Evolutionary conservation across 2,888 invertebrate species (phyloP), one percentile per base, ranked within the genome.

Genomic region (Autographa gamma): DNA sequence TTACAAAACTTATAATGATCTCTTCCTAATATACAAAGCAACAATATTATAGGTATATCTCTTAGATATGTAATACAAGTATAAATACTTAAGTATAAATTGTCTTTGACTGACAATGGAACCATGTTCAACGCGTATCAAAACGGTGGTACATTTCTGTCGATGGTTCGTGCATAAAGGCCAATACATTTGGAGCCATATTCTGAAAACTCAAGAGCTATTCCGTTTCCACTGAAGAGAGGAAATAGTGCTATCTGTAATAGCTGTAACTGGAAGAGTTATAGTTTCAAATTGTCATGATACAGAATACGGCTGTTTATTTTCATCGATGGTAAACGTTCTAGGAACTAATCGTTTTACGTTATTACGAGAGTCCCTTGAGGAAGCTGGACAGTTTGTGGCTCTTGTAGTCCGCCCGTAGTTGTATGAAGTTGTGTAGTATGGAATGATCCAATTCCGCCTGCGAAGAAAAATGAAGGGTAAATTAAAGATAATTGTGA

Each of bases 361-460:
- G 13, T 72, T 76, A 73, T 86, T 92, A 94, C 66, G 96, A 94
- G 59, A 96, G 93, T 67, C 96, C 96, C 86, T 96, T 97, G 56
- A 97, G 93, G 85, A 96, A 96, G 79, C 95, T 97, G 31, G 97
- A 97, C 76, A 98, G 96, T 90, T 98, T 98, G 87, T 98, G 98
- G 63, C 97, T 97, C 92, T 99, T 99, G 95, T 98, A 99, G 94
- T 99, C 99, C 6, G 98, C 97, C 72, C 99, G 96, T 38, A 99
- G 96, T 92, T 99, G 99, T 83, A 99, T 98, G 93, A 99, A 99
- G 93, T 97, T 98, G 82, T 98, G 96, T 43, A 99, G 96, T 77
- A 99, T 98, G 0, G 98, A 97, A 82, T 98, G 97, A 90, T 99
- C 99, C 90, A 99, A 93, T 88, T 98, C 97, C 86, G 98, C 98